phyloP scores from a whole-genome alignment of 2,113 vertebrate genomes.

The Actenoides lindsayi region DNA sequence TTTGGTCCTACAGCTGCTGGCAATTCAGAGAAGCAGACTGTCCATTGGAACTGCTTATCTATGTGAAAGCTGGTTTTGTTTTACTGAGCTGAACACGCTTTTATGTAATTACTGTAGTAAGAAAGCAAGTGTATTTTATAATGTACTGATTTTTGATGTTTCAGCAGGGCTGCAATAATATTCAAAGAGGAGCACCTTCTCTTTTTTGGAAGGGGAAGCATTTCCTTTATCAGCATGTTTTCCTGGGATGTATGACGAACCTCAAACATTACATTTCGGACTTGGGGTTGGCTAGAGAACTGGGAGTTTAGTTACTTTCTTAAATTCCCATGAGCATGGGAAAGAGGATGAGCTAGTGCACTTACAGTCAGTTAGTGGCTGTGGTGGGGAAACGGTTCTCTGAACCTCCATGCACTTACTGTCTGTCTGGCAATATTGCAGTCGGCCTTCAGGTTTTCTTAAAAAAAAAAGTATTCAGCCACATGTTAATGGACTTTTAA shows the following conservation, averaged over 20 bases:
- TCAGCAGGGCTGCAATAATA: background rate
- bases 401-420: background rate
- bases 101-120: background rate
- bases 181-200: background rate
- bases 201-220: background rate
- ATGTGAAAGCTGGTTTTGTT: background rate
- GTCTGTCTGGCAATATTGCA: background rate
- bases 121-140: background rate
- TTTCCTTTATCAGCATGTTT: background rate
- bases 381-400: background rate
- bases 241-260: background rate
- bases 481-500: background rate
- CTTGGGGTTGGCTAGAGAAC: constrained; percentile 51
- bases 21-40: background rate
- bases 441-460: background rate
- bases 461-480: background rate
- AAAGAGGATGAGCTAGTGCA: background rate
- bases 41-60: background rate
- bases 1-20: background rate
- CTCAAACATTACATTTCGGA: constrained; percentile 43
- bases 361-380: background rate
- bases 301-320: background rate
- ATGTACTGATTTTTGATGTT: background rate
- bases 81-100: background rate
- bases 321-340: background rate